Base-by-base conservation (phyloP, 2,113 vertebrate genomes). In the Tetrao urogallus region DNA sequence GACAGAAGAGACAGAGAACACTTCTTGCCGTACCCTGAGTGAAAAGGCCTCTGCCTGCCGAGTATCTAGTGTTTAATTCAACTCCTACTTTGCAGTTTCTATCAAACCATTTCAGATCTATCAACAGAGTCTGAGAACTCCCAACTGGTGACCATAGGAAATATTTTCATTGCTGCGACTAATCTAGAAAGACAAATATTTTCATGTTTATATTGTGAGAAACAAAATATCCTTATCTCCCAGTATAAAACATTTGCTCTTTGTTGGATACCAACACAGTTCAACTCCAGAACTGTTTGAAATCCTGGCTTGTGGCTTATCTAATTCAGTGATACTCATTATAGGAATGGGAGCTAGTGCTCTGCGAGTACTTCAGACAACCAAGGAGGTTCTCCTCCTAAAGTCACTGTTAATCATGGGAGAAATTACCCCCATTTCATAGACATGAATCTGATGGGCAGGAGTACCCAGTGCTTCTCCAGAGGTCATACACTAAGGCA, bases 171-270 rank as follows among this genome's bases (percentile, higher is more conserved):
- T 88, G 65, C 88, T 79, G 64, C 71, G 64, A 56, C 87, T 95
- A 93, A 96, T 96, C 95, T 95, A 58, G 54, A 87, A 85, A 94
- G 86, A 81, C 65, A 88, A 94, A 88, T 95, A 90, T 92, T 94
- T 86, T 95, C 40, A 16, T 87, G 75, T 95, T 94, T 92, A 81
- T 47, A 88, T 10, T 36, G 7, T 32, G 6, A 77, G 48, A 96
- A 94, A 61, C 61, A 91, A 94, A 92, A 88, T 86, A 92, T 69
- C n/a, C 48, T 81, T 91, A 94, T 94, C 93, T 91, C 20, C 19
- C 5, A 8, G 52, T 75, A 73, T 14, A 90, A 94, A 96, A 92
- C 40, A 78, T 92, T 91, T 88, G 30, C n/a, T 86, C 76, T 88
- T 95, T 65, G 76, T 72, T 38, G 76, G 88, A 78, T 83, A 81